Evolutionary conservation across 2,888 invertebrate genomes (phyloP).

Genomic region (Cerastis leucographa): DNA sequence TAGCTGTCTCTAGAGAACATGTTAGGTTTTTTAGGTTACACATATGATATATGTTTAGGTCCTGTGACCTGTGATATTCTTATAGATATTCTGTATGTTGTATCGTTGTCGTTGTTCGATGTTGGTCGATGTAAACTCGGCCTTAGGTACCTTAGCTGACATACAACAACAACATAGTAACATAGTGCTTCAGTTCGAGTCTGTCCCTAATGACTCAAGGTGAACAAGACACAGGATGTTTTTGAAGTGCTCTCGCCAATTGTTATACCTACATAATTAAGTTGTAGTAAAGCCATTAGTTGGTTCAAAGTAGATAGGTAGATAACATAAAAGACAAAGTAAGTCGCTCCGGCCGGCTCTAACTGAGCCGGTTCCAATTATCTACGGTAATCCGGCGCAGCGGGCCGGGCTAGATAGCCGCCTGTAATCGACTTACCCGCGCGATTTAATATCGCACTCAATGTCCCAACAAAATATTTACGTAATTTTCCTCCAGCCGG

Average conservation of each 20-base stretch:
- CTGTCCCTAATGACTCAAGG: slow-evolving; percentile 37
- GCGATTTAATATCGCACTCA: slow-evolving; percentile 84
- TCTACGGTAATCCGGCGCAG: slow-evolving; percentile 79
- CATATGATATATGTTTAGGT: neutral
- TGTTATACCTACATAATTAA: slow-evolving; percentile 60
- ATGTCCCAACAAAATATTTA: slow-evolving; percentile 83
- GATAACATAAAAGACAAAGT: slow-evolving; percentile 65
- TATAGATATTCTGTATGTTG: neutral
- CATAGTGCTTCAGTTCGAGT: slow-evolving; percentile 20
- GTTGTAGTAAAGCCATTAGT: slow-evolving; percentile 64
- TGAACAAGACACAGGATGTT: slow-evolving; percentile 32
- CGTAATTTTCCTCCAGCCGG: slow-evolving; percentile 74
- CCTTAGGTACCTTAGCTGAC: slow-evolving; percentile 7
- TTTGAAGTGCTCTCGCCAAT: slow-evolving; percentile 52
- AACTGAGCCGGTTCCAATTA: slow-evolving; percentile 78
- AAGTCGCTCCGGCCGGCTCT: slow-evolving; percentile 64
- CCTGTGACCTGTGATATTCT: neutral
- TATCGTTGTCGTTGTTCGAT: no score
- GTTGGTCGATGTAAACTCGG: neutral
- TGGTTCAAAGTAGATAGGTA: slow-evolving; percentile 56
- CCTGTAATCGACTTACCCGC: slow-evolving; percentile 82
- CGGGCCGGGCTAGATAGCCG: slow-evolving; percentile 77
- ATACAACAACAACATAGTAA: no score
- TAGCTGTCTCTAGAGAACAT: neutral
- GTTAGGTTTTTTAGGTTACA: neutral